phyloP scores from a whole-genome alignment of 2,113 vertebrate genomes.

The Echinops telfairi region DNA sequence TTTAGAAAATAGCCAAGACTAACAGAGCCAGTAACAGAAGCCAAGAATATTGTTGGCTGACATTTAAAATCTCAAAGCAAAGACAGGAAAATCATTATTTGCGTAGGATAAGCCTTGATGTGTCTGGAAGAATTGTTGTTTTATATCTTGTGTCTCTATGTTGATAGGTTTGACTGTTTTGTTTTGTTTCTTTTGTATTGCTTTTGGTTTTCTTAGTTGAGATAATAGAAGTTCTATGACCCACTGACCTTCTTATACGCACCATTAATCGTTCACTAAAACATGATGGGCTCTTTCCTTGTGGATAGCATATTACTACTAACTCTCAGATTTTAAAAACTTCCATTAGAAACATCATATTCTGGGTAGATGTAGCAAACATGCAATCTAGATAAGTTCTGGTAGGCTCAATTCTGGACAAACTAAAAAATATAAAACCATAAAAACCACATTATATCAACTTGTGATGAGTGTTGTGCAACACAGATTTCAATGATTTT shows the following conservation, averaged over 20 bases:
- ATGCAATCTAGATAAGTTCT: not conserved
- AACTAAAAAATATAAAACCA: too few species aligned
- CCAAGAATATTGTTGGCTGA: constrained; percentile 78
- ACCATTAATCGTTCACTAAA: constrained; percentile 51
- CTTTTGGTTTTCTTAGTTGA: constrained; percentile 63
- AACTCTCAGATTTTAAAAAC: constrained; percentile 23
- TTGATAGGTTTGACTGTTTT: not conserved
- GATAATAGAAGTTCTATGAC: constrained; percentile 42
- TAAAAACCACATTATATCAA: too few species aligned
- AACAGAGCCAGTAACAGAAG: constrained; percentile 62
- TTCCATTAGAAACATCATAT: not conserved
- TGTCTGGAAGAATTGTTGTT: constrained; percentile 50
- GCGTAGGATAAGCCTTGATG: constrained; percentile 51
- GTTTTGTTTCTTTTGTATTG: constrained; percentile 15
- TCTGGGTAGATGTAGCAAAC: not conserved
- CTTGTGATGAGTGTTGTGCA: too few species aligned
- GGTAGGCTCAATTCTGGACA: not conserved
- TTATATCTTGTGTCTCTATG: constrained; percentile 65
- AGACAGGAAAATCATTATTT: constrained; percentile 76
- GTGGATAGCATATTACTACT: not conserved
- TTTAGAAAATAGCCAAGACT: constrained; percentile 62
- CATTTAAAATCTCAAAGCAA: constrained; percentile 78
- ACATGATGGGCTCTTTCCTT: not conserved
- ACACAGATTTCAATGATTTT: not conserved
- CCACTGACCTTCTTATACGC: constrained; percentile 59